Conservation (phyloP, 2,113 vertebrate genomes). For the Catagonus wagneri region DNA sequence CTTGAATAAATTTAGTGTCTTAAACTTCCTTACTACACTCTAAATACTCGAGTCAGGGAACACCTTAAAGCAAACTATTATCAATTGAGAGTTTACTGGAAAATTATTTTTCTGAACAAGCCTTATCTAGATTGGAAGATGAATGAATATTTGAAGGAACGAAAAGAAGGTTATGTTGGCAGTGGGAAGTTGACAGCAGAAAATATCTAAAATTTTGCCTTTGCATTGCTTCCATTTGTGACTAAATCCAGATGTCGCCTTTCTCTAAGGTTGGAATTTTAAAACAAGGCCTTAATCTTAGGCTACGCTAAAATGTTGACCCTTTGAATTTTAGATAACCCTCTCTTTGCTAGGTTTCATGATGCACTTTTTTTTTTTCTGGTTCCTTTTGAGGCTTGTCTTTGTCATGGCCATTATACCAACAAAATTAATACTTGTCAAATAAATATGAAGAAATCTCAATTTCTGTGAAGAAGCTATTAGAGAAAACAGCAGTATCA, state of each 20-base stretch:
- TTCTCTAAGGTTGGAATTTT: background rate
- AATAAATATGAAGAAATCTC: background rate
- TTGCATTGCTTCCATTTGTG: background rate
- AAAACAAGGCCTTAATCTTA: background rate
- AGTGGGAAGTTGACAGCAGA: background rate
- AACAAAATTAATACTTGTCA: conserved; percentile 4
- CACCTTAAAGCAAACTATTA: background rate
- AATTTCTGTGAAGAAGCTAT: background rate
- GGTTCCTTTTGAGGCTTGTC: background rate
- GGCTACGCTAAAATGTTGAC: background rate
- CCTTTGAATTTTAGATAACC: background rate
- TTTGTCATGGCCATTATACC: background rate
- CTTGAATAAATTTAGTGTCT: background rate
- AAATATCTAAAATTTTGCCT: background rate
- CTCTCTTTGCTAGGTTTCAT: background rate
- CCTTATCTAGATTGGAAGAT: background rate
- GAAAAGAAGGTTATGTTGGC: background rate
- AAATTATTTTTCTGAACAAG: conserved; percentile 35
- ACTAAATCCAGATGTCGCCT: background rate
- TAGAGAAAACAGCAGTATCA: background rate
- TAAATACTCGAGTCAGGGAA: background rate
- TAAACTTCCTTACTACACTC: background rate
- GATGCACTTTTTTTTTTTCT: background rate
- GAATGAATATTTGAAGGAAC: background rate
- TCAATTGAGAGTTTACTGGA: background rate